Evolutionary conservation across 2,113 vertebrate species (phyloP).

Genomic region (Oreochromis spilurus): DNA sequence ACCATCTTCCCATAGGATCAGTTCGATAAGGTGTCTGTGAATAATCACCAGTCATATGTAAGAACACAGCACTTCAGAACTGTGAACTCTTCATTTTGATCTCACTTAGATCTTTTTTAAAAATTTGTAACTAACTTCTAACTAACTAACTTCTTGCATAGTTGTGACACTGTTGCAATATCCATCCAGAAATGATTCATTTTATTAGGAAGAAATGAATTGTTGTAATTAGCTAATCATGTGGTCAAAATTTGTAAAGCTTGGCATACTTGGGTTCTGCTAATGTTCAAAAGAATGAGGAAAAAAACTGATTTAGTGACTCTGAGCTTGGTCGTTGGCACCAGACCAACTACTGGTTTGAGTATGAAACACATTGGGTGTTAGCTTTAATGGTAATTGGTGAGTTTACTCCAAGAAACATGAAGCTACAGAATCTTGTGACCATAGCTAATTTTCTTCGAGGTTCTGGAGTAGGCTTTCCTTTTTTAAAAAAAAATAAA

Average conservation of each 20-base stretch:
- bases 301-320: background rate
- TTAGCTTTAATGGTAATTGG: background rate
- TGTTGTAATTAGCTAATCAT: background rate
- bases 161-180: background rate
- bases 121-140: background rate
- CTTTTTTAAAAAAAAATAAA: accelerated
- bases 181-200: background rate
- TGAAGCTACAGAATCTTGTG: background rate
- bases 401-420: background rate
- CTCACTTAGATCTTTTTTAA: background rate
- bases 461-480: background rate
- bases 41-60: background rate
- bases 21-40: background rate
- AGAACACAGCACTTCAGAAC: background rate
- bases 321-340: background rate
- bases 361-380: background rate
- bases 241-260: background rate
- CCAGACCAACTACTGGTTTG: background rate
- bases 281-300: background rate
- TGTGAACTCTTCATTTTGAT: background rate
- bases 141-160: background rate
- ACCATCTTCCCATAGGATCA: background rate
- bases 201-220: background rate
- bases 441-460: background rate
- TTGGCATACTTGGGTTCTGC: background rate